These are phyloP conservation scores for Rugalucina vietnamica DNA, from an alignment of 2,888 invertebrate species.

Conservation along the genomic window DNA sequence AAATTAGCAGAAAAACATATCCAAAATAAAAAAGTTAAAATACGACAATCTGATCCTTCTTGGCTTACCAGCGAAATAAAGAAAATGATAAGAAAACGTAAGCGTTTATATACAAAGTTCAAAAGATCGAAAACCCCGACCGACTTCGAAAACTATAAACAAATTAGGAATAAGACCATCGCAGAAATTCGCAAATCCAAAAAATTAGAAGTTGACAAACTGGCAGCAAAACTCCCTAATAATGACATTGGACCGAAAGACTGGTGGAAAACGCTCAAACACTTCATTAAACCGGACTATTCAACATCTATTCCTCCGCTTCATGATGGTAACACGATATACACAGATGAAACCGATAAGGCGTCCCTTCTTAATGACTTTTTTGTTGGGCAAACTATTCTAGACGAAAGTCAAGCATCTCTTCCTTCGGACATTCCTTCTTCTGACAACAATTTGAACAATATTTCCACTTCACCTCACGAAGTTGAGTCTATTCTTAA, in stretches of 20 bases:
- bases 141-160: not conserved
- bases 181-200: not conserved
- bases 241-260: not conserved
- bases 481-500: not conserved
- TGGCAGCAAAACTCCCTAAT: not conserved
- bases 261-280: not conserved
- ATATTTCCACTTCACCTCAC: not conserved
- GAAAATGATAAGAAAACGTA: constrained; percentile 11
- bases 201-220: not conserved
- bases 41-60: not conserved
- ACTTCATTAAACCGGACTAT: not conserved
- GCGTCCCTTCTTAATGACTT: not conserved
- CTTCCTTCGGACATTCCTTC: not conserved
- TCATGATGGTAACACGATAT: not conserved
- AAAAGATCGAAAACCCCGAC: not conserved
- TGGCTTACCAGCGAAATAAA: not conserved
- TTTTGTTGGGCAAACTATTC: not conserved
- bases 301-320: not conserved
- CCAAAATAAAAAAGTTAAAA: not conserved
- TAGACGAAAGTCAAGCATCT: not conserved
- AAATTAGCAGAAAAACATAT: not conserved
- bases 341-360: not conserved
- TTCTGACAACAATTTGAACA: not conserved
- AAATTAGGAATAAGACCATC: not conserved
- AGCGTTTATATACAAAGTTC: constrained; percentile 5